A percentile compares a stretch with the other conserved stretches of the same genome.
These are phyloP conservation scores for Zaprionus davidi DNA, from an alignment of 1,140 invertebrate species.

Conservation along the genomic window DNA sequence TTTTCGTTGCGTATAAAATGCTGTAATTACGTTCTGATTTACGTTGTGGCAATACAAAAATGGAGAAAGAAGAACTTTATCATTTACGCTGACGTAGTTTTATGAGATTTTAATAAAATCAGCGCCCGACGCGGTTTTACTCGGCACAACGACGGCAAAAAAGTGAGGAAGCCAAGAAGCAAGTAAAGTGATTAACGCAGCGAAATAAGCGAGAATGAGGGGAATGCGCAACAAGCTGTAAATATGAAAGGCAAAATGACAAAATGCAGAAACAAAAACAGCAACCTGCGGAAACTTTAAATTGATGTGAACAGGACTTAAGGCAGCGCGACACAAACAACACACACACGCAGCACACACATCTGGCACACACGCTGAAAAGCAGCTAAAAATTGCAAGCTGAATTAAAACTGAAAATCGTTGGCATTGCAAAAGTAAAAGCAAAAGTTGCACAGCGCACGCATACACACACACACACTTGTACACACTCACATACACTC, in stretches of 20 bases:
- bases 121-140: constrained; percentile 13
- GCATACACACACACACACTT: constrained; percentile 18
- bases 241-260: constrained; percentile 5
- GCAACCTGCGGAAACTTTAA: constrained; percentile 41
- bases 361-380: constrained; percentile 7
- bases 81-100: constrained; percentile 65
- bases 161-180: constrained; percentile 41
- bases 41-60: constrained; percentile 34
- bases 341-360: constrained; percentile 10
- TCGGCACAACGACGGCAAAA: constrained; percentile 23
- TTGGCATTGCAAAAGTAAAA: constrained; percentile 59
- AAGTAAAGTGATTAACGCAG: constrained; percentile 62
- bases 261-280: constrained; percentile 12
- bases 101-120: constrained; percentile 71
- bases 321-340: constrained; percentile 16
- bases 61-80: constrained; percentile 61
- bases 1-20: neutral
- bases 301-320: constrained; percentile 39
- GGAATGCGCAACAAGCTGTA: constrained; percentile 28
- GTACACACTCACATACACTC: neutral
- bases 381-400: constrained; percentile 11
- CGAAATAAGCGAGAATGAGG: constrained; percentile 32
- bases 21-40: constrained; percentile 30
- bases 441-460: constrained; percentile 56
- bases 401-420: constrained; percentile 49